Evolutionary conservation across 2,113 vertebrate species (phyloP), one percentile per base, ranked within the genome.

Genomic region (Peromyscus maniculatus): DNA sequence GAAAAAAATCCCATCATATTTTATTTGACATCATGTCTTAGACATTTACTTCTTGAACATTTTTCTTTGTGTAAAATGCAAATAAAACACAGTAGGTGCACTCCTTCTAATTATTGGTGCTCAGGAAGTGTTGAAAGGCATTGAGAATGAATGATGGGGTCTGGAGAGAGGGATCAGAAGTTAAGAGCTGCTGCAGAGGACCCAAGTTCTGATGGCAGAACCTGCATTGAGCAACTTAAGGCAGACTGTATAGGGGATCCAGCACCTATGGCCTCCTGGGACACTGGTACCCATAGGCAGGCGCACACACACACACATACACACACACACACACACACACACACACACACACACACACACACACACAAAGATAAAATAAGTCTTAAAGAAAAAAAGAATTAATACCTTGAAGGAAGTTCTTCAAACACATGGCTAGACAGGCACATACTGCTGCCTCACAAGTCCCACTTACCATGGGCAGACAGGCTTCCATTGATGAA

Each of bases 21-120:
- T 88, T 43, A 75, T 39, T 88, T 84, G 62, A 7, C 55, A 43
- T 79, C 78, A 88, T 79, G 1, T 67, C 80, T 92, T 89, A 11
- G 22, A 57, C 86, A 7, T 92, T 92, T 91, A n/a, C 39, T 90
- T 90, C 62, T 84, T 91, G 55, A 75, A 28, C 3, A 19, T 93
- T 77, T 33, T 83, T 59, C 71, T 95, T 75, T 71, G 36, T 80
- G 19, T 62, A 49, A 49, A 49, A 55, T 52, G n/a, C 2, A 74
- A 21, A 78, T 83, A 64, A 80, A 89, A 49, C 62, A 62, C 15
- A 16, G 15, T 13, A 43, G 79, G 21, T 67, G 0, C 2, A 24
- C 57, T 62, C 5, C 66, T 84, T 89, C 46, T 4, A 9, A 33
- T n/a, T 46, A 5, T 57, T 49, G 31, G 2, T 26, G 64, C 33